These are phyloP conservation scores for Nephrocerus scutellatus DNA, from an alignment of 2,888 invertebrate species.

Conservation along the genomic window DNA sequence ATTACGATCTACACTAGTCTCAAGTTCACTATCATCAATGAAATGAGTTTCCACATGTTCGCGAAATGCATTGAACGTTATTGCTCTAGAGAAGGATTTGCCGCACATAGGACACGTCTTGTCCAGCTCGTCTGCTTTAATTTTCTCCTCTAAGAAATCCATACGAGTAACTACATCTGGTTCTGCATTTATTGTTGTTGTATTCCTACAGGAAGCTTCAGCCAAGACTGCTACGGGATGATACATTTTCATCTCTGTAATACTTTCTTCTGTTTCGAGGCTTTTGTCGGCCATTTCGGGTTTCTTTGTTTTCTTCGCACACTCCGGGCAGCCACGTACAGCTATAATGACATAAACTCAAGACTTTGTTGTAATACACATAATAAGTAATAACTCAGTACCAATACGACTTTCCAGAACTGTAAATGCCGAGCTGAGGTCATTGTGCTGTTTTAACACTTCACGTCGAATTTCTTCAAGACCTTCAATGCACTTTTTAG, in stretches of 20 bases:
- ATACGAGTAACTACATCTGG: constrained; percentile 34
- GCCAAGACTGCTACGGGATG: not conserved
- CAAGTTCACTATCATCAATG: constrained; percentile 52
- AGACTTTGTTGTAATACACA: not conserved
- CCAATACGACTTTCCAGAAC: constrained; percentile 47
- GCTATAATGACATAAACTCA: constrained; percentile 21
- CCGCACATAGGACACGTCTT: constrained; percentile 74
- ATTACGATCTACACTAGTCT: constrained; percentile 50
- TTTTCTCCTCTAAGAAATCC: constrained; percentile 40
- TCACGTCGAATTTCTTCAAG: constrained; percentile 57
- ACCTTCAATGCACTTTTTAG: constrained; percentile 59
- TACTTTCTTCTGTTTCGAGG: constrained; percentile 41
- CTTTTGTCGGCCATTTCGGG: constrained; percentile 47
- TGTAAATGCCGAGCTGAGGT: constrained; percentile 49
- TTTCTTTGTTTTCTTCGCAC: constrained; percentile 36
- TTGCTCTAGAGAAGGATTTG: constrained; percentile 53
- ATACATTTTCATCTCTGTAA: constrained; percentile 26
- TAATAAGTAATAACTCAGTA: constrained; percentile 23
- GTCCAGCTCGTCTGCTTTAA: constrained; percentile 37
- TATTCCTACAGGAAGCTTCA: not conserved
- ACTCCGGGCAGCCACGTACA: constrained; percentile 36
- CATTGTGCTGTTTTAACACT: constrained; percentile 56
- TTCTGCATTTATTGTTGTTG: constrained; percentile 12
- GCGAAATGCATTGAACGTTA: constrained; percentile 59
- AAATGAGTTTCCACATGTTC: constrained; percentile 74